A percentile compares a stretch with the other conserved stretches of the same genome.
Conservation (phyloP, 2,888 invertebrate species). For the Spialia ferax region DNA sequence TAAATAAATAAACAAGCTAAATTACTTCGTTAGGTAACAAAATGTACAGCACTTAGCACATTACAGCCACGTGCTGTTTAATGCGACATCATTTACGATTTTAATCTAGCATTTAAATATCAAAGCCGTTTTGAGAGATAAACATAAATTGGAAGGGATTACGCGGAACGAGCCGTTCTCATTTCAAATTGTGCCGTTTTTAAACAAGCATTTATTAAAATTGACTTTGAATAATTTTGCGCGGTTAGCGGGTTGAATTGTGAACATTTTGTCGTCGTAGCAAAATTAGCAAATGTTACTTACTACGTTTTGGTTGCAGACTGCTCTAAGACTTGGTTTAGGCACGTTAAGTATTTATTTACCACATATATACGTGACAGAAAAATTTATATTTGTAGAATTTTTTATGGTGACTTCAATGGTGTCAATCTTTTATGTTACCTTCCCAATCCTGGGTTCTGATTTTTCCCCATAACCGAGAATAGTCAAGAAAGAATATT, state of each 20-base stretch:
- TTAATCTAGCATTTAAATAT: conserved; percentile 15
- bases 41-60: background rate
- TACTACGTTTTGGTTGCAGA: background rate
- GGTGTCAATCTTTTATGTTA: too few relatives aligned
- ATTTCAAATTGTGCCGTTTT: conserved; percentile 7
- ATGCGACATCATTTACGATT: conserved; percentile 13
- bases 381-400: too few relatives aligned
- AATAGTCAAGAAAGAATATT: too few relatives aligned
- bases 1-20: background rate
- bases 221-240: conserved; percentile 4
- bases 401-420: too few relatives aligned
- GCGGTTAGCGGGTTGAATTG: background rate
- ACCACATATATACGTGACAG: too few relatives aligned
- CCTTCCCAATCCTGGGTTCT: too few relatives aligned
- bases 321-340: background rate
- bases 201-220: conserved; percentile 18
- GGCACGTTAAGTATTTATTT: too few relatives aligned
- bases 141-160: conserved; percentile 12
- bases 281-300: background rate
- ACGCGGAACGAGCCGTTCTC: background rate
- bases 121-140: conserved; percentile 18
- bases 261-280: background rate
- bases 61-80: conserved; percentile 5
- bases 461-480: too few relatives aligned
- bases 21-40: background rate